phyloP scores from a whole-genome alignment of 2,888 invertebrate genomes.

The Ectemnius cavifrons region DNA sequence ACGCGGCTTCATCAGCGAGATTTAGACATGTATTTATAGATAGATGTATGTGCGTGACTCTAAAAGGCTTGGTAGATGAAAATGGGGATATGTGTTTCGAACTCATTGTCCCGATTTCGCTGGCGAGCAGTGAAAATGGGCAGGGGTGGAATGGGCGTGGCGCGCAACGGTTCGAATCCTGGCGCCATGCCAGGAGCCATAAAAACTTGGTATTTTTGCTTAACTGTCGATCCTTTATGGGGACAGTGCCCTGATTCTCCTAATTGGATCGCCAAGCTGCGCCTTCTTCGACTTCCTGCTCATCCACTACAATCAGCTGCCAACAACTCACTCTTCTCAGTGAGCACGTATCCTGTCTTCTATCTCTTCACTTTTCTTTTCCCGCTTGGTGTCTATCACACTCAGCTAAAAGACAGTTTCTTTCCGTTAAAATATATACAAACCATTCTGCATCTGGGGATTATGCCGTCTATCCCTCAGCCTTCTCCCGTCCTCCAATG shows the following conservation, averaged over 20 bases:
- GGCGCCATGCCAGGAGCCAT: slow-evolving; percentile 69
- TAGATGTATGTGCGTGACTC: not conserved
- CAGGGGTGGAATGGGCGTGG: slow-evolving; percentile 43
- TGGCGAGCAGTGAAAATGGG: slow-evolving; percentile 40
- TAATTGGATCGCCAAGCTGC: slow-evolving; percentile 66
- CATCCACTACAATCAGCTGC: not conserved
- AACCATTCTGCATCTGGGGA: not conserved
- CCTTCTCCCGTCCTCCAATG: not conserved
- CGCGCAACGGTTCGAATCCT: slow-evolving; percentile 64
- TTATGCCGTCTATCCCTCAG: not conserved
- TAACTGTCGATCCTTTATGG: slow-evolving; percentile 72
- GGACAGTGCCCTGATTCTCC: slow-evolving; percentile 62
- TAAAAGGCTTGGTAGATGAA: slow-evolving; percentile 25
- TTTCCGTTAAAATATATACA: not conserved
- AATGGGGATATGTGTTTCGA: slow-evolving; percentile 35
- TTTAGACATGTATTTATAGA: not conserved
- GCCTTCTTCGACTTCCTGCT: not conserved
- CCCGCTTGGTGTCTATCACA: not conserved
- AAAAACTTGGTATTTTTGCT: slow-evolving; percentile 74
- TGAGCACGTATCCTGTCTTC: not conserved
- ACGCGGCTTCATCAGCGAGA: not conserved
- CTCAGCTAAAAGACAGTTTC: not conserved
- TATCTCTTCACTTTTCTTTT: not conserved
- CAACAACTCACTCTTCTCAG: slow-evolving; percentile 5
- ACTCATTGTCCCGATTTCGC: slow-evolving; percentile 36